phyloP scores from a whole-genome alignment of 1,140 invertebrate species.

The Apocrypta bakeri region DNA sequence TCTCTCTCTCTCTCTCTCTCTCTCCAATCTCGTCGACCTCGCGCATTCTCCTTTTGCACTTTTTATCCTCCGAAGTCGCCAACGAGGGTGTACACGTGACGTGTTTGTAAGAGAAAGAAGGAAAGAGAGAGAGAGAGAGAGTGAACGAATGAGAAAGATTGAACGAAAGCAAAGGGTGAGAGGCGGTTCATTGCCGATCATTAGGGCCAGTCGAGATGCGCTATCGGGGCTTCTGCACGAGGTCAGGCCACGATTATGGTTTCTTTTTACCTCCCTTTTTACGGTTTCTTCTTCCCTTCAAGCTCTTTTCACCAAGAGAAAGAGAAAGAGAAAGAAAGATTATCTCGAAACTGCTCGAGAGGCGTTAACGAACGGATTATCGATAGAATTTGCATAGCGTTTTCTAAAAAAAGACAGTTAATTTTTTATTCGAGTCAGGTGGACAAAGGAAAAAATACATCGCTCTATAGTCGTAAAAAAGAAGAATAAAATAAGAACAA shows the following conservation, averaged over 20 bases:
- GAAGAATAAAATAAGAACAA: not conserved
- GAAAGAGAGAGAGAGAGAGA: not conserved
- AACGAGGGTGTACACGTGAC: too few relatives aligned
- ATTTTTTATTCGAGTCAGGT: too few relatives aligned
- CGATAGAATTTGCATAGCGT: not conserved
- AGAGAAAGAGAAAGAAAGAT: not conserved
- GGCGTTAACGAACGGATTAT: not conserved
- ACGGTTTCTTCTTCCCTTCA: constrained; percentile 41
- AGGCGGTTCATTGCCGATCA: constrained; percentile 3
- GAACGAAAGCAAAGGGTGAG: not conserved
- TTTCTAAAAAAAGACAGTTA: not conserved
- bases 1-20: not conserved
- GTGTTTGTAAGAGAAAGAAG: too few relatives aligned
- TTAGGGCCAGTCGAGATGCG: constrained; percentile 6
- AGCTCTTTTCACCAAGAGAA: not conserved
- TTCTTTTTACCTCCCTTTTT: not conserved
- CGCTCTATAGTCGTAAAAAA: not conserved
- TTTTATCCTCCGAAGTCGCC: not conserved
- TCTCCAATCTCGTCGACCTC: not conserved
- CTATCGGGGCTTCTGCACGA: not conserved
- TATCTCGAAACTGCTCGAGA: constrained; percentile 26
- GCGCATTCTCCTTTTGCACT: not conserved
- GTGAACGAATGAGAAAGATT: too few relatives aligned
- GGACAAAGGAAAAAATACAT: too few relatives aligned
- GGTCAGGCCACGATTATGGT: not conserved